phyloP scores from a whole-genome alignment of 2,113 vertebrate species.

The Euleptes europaea region DNA sequence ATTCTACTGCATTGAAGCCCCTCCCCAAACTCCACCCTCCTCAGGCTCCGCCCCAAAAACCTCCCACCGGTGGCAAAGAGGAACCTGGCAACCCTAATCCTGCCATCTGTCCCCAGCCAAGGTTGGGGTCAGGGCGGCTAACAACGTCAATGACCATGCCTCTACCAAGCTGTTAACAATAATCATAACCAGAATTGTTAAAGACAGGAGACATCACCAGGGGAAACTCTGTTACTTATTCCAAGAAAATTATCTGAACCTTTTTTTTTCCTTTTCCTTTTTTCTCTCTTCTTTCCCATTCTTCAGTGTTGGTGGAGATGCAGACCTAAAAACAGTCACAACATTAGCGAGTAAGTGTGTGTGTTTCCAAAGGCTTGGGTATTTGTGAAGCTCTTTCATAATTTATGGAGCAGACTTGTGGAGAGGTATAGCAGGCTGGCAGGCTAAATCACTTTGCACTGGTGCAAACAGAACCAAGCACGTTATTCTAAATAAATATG shows the following conservation, averaged over 20 bases:
- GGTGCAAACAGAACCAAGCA: not conserved
- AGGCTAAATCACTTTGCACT: not conserved
- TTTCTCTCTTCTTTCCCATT: not conserved
- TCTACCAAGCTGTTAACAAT: not conserved
- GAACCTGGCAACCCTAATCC: too few species aligned
- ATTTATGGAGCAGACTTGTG: not conserved
- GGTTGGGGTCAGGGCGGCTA: too few species aligned
- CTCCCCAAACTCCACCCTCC: too few species aligned
- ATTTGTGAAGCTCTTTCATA: constrained; percentile 1
- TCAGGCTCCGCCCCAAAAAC: too few species aligned
- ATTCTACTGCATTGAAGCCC: too few species aligned
- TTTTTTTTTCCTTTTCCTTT: not conserved
- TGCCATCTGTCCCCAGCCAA: too few species aligned
- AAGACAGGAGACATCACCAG: constrained; percentile 24
- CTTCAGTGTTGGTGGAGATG: constrained; percentile 74
- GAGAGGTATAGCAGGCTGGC: not conserved
- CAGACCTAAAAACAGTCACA: constrained; percentile 63
- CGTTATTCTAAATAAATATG: not conserved
- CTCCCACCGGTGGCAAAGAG: too few species aligned
- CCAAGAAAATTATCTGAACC: not conserved
- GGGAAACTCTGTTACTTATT: constrained; percentile 47
- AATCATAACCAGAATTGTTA: not conserved
- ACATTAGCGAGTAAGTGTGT: constrained; percentile 78
- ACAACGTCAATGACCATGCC: not conserved
- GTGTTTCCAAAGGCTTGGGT: not conserved